A percentile compares a stretch with the other conserved stretches of the same genome.
These are phyloP conservation scores for Colostygia pectinataria DNA, from an alignment of 2,888 invertebrate genomes.

Conservation along the genomic window DNA sequence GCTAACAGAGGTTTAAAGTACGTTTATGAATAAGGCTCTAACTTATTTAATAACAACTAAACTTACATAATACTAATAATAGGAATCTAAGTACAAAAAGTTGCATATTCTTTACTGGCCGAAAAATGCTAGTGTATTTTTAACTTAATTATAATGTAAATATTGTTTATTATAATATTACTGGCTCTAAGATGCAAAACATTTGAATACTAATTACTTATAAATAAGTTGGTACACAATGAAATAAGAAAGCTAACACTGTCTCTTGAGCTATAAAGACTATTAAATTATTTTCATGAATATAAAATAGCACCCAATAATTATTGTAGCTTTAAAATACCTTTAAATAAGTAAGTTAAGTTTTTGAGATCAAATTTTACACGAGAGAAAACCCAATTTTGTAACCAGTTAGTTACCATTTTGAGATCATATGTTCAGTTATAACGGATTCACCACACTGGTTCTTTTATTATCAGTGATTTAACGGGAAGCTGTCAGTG, in stretches of 20 bases:
- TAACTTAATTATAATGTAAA: conserved; percentile 4
- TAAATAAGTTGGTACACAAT: too few species aligned
- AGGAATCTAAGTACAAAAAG: conserved; percentile 37
- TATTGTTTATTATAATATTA: conserved; percentile 9
- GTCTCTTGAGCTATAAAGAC: too few species aligned
- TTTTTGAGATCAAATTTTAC: conserved; percentile 54
- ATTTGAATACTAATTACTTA: neutral
- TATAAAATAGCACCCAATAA: neutral
- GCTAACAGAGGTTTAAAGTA: too few species aligned
- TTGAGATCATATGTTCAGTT: conserved; percentile 59
- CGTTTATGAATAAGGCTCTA: too few species aligned
- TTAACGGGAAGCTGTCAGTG: too few species aligned
- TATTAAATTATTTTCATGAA: too few species aligned
- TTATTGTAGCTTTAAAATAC: neutral
- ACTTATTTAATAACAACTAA: neutral
- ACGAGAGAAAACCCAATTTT: conserved; percentile 56
- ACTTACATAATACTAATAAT: conserved; percentile 18
- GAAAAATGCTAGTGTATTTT: conserved; percentile 52
- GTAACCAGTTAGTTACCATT: conserved; percentile 10
- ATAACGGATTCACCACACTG: neutral
- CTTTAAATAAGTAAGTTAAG: neutral
- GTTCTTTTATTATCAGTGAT: too few species aligned
- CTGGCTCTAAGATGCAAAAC: conserved; percentile 16
- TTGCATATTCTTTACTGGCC: conserved; percentile 63
- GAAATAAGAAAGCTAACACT: too few species aligned